A percentile compares a stretch with the other conserved stretches of the same genome.
Conservation (phyloP, 2,797 vertebrate genomes). For the Agapornis canus region DNA sequence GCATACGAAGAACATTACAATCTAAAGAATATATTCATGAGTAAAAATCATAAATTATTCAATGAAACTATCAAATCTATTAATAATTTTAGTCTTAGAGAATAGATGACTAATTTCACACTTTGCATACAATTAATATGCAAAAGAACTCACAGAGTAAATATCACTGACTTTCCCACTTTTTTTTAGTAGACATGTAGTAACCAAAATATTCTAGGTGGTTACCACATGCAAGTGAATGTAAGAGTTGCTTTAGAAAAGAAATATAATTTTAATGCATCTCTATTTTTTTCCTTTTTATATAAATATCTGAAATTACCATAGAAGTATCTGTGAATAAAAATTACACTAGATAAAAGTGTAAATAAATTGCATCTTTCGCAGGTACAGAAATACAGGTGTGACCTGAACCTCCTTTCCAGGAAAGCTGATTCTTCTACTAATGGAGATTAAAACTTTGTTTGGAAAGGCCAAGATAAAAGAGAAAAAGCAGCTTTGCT, state of each 20-base stretch:
- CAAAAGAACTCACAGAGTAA: background rate
- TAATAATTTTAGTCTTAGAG: conserved; percentile 2
- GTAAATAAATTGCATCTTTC: background rate
- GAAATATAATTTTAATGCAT: background rate
- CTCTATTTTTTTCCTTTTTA: background rate
- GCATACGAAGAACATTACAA: background rate
- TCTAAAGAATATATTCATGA: background rate
- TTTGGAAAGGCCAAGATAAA: background rate
- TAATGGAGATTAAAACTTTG: background rate
- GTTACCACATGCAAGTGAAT: background rate
- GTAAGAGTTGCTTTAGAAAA: background rate
- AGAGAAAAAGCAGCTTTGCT: background rate
- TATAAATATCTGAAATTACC: background rate
- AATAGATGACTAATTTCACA: conserved; percentile 1
- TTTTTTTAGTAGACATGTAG: background rate
- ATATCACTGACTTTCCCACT: background rate
- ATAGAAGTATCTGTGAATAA: background rate
- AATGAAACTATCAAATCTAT: background rate
- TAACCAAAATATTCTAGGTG: background rate
- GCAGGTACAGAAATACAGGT: background rate
- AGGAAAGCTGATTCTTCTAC: background rate
- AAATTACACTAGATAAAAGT: background rate
- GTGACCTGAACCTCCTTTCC: background rate
- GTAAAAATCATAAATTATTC: background rate
- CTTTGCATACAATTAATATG: background rate